Percentiles rank a stretch among this genome's conserved stretches.
phyloP scores from a whole-genome alignment of 2,888 invertebrate species.

The Tanaodytes sp. region DNA sequence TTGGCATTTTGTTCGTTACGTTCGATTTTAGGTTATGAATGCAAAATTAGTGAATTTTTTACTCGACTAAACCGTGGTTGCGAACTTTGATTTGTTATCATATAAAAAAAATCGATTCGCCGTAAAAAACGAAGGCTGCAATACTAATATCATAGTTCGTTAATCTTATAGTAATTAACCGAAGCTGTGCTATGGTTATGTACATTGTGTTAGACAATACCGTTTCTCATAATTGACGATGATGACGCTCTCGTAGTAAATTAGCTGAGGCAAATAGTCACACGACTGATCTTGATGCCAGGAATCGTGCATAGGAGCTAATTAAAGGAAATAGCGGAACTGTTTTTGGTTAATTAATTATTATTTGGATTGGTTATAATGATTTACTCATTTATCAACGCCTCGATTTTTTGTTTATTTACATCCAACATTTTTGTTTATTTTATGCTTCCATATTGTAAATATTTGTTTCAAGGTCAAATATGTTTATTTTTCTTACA shows the following conservation, averaged over 20 bases:
- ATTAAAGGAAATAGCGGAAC: conserved; percentile 17
- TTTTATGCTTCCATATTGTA: too few species aligned
- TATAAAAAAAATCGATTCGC: neutral
- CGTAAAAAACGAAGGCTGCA: neutral
- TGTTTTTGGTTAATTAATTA: conserved; percentile 14
- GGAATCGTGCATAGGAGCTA: conserved; percentile 9
- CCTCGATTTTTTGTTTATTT: too few species aligned
- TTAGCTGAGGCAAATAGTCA: conserved; percentile 41
- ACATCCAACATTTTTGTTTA: too few species aligned
- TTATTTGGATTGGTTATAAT: conserved; percentile 4
- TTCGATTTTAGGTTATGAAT: too few species aligned
- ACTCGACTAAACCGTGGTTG: too few species aligned
- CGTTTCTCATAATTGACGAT: conserved; percentile 45
- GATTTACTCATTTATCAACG: too few species aligned
- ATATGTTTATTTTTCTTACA: too few species aligned
- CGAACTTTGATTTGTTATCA: too few species aligned
- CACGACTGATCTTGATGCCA: conserved; percentile 28
- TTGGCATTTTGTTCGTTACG: too few species aligned
- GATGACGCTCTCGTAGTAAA: conserved; percentile 35
- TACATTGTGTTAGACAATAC: conserved; percentile 38
- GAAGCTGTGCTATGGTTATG: conserved; percentile 33
- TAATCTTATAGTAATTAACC: conserved; percentile 44
- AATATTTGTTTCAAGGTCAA: too few species aligned
- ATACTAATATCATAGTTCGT: conserved; percentile 42
- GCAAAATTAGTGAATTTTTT: too few species aligned